Base-by-base conservation (phyloP, 1,140 invertebrate genomes). In the Magallana angulata region DNA sequence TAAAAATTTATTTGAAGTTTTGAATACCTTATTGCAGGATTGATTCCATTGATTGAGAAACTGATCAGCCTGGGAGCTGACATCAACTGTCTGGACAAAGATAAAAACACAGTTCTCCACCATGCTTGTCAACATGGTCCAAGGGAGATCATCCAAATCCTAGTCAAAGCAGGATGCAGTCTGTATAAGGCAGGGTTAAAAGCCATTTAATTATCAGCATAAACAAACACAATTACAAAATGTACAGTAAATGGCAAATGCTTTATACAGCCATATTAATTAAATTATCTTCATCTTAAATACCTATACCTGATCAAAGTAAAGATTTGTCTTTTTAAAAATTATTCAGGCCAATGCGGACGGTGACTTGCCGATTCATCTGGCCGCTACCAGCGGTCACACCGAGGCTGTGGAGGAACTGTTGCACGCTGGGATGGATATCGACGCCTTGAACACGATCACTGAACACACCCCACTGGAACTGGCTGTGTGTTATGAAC, bases 341-440 rank as follows among this genome's bases (percentile, higher is more conserved):
- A 48, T 48, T 48, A 48, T 48, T 2, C 76, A 90, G 89, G 59
- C 56, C 30, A 90, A 88, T 30, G 58, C 58, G 8, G 62, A 87
- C 82, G 90, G 90, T 9, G 90, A 91, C 84, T 62, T 71, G 18
- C 82, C 90, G 1, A 87, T 91, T 14, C 89, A 90, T 86, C 89
- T 90, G 81, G 82, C 87, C 8, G 85, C 90, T 7, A 88, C 81
- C 57, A 81, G 62, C 59, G 90, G 90, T 18, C 81, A 88, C 59
- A 68, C 58, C 6, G 85, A 85, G 6, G 86, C 87, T 9, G 24
- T 90, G 11, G 30, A 86, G 48, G 83, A 83, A 6, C 56, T 91
- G 18, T n/a, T 91, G 18, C 76, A 87, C 0, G 76, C 85, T 0
- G 90, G 90, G 7, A 82, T 86, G 11, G 85, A 87, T 18, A 85